Conservation (phyloP, 1,140 invertebrate species). For the Leucophenga varia region DNA sequence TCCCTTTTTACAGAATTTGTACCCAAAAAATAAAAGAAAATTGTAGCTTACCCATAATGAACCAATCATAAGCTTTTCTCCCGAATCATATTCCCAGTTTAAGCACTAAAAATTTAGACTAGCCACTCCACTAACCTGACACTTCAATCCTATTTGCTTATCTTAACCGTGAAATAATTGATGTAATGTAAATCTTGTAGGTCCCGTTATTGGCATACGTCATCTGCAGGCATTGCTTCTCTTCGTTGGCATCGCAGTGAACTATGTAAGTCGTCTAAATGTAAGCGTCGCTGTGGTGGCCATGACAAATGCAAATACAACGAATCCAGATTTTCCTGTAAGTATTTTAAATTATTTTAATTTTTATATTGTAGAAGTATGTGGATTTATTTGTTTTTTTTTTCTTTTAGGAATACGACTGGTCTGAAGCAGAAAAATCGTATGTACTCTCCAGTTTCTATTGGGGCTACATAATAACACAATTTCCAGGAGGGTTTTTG, state of each 20-base stretch:
- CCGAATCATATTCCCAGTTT: no score
- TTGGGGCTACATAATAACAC: slow-evolving; percentile 61
- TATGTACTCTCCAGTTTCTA: slow-evolving; percentile 68
- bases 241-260: slow-evolving; percentile 64
- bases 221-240: slow-evolving; percentile 68
- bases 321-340: slow-evolving; percentile 38
- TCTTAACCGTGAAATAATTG: no score
- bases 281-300: slow-evolving; percentile 72
- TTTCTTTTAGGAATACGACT: slow-evolving; percentile 51
- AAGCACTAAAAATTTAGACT: no score
- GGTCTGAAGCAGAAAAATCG: slow-evolving; percentile 58
- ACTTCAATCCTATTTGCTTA: no score
- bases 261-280: slow-evolving; percentile 65
- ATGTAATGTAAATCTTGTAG: slow-evolving; percentile 10
- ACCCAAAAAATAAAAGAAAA: no score
- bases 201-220: slow-evolving; percentile 59
- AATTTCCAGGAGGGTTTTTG: slow-evolving; percentile 69
- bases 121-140: no score
- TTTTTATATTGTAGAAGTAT: slow-evolving; percentile 19
- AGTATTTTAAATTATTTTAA: not conserved
- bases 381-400: not conserved
- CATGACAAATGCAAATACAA: slow-evolving; percentile 62
- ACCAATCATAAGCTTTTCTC: no score
- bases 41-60: no score
- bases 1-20: no score